A percentile compares a stretch with the other conserved stretches of the same genome.
These are phyloP conservation scores for Leptinotarsa juncta DNA, from an alignment of 2,888 invertebrate genomes.

Conservation along the genomic window DNA sequence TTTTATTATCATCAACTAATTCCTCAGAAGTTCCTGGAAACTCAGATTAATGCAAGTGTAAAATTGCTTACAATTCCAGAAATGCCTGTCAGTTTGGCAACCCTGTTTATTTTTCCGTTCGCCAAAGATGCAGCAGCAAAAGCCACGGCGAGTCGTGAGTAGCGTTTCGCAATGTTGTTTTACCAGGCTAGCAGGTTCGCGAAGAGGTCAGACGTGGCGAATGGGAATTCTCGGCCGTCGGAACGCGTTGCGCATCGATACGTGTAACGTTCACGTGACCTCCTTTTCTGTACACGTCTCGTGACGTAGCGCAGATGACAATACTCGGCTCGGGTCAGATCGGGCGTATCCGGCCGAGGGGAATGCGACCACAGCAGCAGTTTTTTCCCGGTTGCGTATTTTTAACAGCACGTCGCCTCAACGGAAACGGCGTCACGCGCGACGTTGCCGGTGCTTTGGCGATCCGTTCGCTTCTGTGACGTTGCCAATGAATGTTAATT, in stretches of 20 bases:
- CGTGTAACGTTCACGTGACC: constrained; percentile 52
- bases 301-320: constrained; percentile 51
- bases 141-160: not conserved
- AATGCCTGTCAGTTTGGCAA: not conserved
- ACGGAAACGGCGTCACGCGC: constrained; percentile 51
- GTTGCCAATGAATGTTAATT: constrained; percentile 32
- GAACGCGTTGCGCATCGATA: constrained; percentile 25
- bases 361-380: constrained; percentile 51
- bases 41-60: too few relatives aligned
- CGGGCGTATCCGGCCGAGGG: constrained; percentile 44
- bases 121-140: constrained; percentile 10
- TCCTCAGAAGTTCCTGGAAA: too few relatives aligned
- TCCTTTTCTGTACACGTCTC: constrained; percentile 48
- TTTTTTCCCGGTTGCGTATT: constrained; percentile 51
- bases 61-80: too few relatives aligned
- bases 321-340: constrained; percentile 35
- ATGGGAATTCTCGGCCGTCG: constrained; percentile 16
- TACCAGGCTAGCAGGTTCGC: constrained; percentile 25
- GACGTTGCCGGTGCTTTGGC: constrained; percentile 43
- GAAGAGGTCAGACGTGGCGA: constrained; percentile 26
- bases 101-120: not conserved
- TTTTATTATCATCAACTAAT: too few relatives aligned
- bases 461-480: constrained; percentile 37
- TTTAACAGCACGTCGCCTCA: constrained; percentile 38
- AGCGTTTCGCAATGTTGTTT: constrained; percentile 13